Conservation (phyloP, 2,113 vertebrate genomes). For the Passer domesticus region DNA sequence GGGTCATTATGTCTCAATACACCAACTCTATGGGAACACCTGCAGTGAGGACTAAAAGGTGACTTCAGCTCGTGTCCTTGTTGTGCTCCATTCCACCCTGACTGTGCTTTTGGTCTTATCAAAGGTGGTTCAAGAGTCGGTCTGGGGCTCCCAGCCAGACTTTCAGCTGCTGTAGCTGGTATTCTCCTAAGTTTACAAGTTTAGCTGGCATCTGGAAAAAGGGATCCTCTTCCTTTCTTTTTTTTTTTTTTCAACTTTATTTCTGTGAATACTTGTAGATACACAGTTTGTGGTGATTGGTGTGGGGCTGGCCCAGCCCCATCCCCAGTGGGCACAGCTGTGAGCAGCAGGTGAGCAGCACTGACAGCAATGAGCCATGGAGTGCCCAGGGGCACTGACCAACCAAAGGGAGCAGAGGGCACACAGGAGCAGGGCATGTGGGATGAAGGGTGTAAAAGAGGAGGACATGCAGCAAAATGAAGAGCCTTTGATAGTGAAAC, state of each 20-base stretch:
- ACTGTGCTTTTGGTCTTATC: neutral
- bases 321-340: neutral
- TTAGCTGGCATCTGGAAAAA: neutral
- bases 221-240: neutral
- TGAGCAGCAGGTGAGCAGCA: neutral
- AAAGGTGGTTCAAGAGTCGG: neutral
- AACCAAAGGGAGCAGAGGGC: neutral
- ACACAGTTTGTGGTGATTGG: neutral
- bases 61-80: neutral
- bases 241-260: neutral
- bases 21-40: neutral
- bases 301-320: neutral
- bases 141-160: neutral
- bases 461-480: neutral
- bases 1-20: neutral
- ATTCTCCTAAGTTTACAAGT: neutral
- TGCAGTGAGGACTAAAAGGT: neutral
- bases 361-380: neutral
- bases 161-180: neutral
- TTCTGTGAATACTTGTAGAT: neutral
- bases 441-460: neutral
- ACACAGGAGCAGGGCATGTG: neutral
- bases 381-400: neutral
- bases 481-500: neutral
- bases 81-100: accelerated